Evolutionary conservation across 2,888 invertebrate species (phyloP).

Genomic region (Drosophila parthenogenetica): DNA sequence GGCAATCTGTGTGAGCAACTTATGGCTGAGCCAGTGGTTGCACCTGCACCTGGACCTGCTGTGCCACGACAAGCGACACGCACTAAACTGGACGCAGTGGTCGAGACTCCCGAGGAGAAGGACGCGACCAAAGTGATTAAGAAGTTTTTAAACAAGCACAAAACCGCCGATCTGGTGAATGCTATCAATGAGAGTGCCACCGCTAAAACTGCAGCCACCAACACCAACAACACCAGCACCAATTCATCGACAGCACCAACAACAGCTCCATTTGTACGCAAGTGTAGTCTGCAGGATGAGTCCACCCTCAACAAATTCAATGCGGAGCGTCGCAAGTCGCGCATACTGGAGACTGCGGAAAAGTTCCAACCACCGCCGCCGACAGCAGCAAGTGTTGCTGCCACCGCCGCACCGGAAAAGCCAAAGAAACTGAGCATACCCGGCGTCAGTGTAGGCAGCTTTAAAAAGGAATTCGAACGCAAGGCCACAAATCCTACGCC

Average conservation of each 20-base stretch:
- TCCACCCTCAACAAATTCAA: constrained; percentile 84
- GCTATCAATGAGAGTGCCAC: constrained; percentile 78
- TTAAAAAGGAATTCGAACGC: constrained; percentile 93
- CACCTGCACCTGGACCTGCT: not conserved
- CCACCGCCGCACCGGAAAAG: constrained; percentile 85
- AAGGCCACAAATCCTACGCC: constrained; percentile 88
- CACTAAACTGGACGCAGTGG: constrained; percentile 78
- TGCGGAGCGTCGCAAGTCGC: constrained; percentile 88
- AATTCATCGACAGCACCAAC: constrained; percentile 33
- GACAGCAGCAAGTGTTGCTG: constrained; percentile 12
- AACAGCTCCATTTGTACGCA: constrained; percentile 76
- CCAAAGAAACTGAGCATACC: constrained; percentile 93
- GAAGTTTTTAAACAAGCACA: constrained; percentile 85
- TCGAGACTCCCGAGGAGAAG: constrained; percentile 82
- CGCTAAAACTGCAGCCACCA: constrained; percentile 29
- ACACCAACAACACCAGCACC: constrained; percentile 26
- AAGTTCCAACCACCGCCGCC: constrained; percentile 87
- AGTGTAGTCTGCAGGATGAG: constrained; percentile 84
- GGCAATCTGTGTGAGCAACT: constrained; percentile 83
- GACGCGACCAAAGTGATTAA: constrained; percentile 84
- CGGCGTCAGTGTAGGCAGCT: constrained; percentile 93
- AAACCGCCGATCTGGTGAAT: constrained; percentile 84
- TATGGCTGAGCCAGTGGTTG: constrained; percentile 56
- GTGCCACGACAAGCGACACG: constrained; percentile 71
- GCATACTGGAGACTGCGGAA: constrained; percentile 90